phyloP scores from a whole-genome alignment of 2,888 invertebrate species.

The Cephus spinipes region DNA sequence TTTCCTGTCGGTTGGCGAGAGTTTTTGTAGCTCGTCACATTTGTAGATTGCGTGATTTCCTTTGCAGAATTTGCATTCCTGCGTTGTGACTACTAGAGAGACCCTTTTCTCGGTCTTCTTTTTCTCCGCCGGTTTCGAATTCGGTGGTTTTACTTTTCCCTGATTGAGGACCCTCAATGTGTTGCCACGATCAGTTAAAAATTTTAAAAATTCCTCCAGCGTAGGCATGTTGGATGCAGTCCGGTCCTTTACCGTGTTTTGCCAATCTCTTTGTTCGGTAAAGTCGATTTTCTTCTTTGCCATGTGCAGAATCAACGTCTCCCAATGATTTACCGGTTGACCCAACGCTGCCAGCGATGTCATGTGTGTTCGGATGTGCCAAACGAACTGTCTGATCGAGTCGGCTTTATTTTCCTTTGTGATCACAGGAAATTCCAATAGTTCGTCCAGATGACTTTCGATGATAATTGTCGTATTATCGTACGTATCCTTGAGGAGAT shows the following conservation, averaged over 20 bases:
- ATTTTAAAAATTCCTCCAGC: slow-evolving; percentile 18
- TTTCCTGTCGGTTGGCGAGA: slow-evolving; percentile 17
- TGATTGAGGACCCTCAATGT: slow-evolving; percentile 21
- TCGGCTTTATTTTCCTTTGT: slow-evolving; percentile 7
- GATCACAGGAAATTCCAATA: slow-evolving; percentile 4
- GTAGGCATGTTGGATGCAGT: slow-evolving; percentile 11
- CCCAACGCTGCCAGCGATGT: neutral
- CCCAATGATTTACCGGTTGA: slow-evolving; percentile 7
- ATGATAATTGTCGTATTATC: neutral
- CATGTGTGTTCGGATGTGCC: slow-evolving; percentile 22
- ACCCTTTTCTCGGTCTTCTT: slow-evolving; percentile 16
- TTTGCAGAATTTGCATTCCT: slow-evolving; percentile 21
- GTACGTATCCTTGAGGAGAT: slow-evolving; percentile 7
- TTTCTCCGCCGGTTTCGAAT: slow-evolving; percentile 6
- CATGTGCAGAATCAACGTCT: neutral
- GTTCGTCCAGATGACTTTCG: slow-evolving; percentile 2
- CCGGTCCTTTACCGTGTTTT: neutral
- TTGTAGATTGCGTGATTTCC: slow-evolving; percentile 19
- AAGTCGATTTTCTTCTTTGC: slow-evolving; percentile 10
- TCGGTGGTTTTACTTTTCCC: slow-evolving; percentile 16
- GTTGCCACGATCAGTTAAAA: slow-evolving; percentile 17
- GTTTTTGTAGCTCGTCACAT: slow-evolving; percentile 22
- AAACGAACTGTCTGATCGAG: slow-evolving; percentile 8
- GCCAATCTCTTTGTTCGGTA: slow-evolving; percentile 3
- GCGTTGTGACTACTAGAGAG: slow-evolving; percentile 14